phyloP scores from a whole-genome alignment of 2,888 invertebrate species.

The Steinernema scapterisci region DNA sequence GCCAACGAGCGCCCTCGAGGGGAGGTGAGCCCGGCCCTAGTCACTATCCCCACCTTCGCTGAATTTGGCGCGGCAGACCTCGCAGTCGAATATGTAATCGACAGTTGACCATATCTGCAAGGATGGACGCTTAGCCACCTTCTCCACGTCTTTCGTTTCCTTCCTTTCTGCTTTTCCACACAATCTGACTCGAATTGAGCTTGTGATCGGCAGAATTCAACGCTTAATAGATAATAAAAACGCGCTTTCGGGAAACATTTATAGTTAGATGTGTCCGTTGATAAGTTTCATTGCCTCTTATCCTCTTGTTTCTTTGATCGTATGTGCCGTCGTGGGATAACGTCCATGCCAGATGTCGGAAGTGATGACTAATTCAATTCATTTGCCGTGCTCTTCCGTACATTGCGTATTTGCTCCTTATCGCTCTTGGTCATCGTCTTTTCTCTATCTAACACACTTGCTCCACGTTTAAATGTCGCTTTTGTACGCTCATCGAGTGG shows the following conservation, averaged over 20 bases:
- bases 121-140: too few species aligned
- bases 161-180: neutral
- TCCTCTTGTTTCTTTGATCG: conserved; percentile 7
- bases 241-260: neutral
- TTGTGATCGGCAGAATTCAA: too few species aligned
- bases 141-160: neutral
- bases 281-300: neutral
- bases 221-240: too few species aligned
- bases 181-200: too few species aligned
- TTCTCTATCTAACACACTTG: neutral
- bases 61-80: neutral
- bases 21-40: neutral
- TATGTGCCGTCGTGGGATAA: neutral
- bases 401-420: conserved; percentile 5
- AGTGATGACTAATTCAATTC: conserved; percentile 26
- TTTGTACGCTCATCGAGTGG: too few species aligned
- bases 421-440: conserved; percentile 19
- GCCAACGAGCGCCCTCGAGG: conserved; percentile 6
- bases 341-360: conserved; percentile 26
- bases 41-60: neutral
- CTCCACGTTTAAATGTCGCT: neutral
- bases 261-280: neutral
- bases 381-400: neutral
- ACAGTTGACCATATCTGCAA: too few species aligned
- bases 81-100: too few species aligned